Conservation (phyloP, 2,888 invertebrate genomes). For the Allophyes oxyacanthae region DNA sequence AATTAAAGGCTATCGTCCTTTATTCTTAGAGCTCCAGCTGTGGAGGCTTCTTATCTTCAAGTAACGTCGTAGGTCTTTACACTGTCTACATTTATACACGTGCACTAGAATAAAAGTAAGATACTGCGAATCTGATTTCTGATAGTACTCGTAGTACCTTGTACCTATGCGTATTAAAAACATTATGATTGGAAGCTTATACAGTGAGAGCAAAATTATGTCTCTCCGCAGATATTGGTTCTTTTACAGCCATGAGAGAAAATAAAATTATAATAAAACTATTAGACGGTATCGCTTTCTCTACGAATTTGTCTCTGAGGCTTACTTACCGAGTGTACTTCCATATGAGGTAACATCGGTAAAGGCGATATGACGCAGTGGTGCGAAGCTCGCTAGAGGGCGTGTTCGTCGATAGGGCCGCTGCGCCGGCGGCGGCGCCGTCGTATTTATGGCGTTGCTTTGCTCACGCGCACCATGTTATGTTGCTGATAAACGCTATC, state of each 20-base stretch:
- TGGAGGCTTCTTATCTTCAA: slow-evolving; percentile 39
- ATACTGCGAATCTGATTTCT: slow-evolving; percentile 3
- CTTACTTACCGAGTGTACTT: slow-evolving; percentile 31
- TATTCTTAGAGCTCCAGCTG: slow-evolving; percentile 54
- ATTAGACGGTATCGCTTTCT: slow-evolving; percentile 44
- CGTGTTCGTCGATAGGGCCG: slow-evolving; percentile 63
- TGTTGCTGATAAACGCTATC: slow-evolving; percentile 70
- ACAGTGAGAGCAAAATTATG: slow-evolving; percentile 2
- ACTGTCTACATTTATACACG: slow-evolving; percentile 43
- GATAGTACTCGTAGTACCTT: not conserved
- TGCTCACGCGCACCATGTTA: slow-evolving; percentile 68
- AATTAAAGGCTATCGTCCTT: slow-evolving; percentile 56
- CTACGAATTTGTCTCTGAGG: slow-evolving; percentile 50
- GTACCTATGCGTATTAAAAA: slow-evolving; percentile 14
- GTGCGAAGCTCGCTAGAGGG: slow-evolving; percentile 56
- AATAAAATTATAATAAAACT: slow-evolving; percentile 48
- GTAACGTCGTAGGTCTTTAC: slow-evolving; percentile 40
- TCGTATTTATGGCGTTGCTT: slow-evolving; percentile 67
- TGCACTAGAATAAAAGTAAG: slow-evolving; percentile 20
- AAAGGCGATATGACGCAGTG: slow-evolving; percentile 48
- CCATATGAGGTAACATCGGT: slow-evolving; percentile 58
- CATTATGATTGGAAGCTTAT: too few species aligned
- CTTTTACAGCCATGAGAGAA: slow-evolving; percentile 26
- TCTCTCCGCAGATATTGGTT: slow-evolving; percentile 13
- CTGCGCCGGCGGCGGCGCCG: slow-evolving; percentile 60